These are phyloP conservation scores for Dufourea novaeangliae DNA, from an alignment of 1,140 invertebrate species.

Conservation along the genomic window DNA sequence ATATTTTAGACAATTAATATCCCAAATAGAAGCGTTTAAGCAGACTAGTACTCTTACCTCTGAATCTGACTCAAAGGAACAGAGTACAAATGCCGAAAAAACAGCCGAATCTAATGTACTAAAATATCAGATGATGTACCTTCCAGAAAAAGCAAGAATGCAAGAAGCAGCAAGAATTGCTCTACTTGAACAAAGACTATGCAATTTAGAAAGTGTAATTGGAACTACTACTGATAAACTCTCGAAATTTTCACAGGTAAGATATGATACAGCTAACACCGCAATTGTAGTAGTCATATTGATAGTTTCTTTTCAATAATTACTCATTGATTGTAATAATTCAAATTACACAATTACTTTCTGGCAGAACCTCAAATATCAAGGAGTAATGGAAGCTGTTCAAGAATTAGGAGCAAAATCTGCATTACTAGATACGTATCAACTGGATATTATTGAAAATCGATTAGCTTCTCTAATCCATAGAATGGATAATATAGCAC, in stretches of 20 bases:
- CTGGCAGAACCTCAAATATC: constrained; percentile 70
- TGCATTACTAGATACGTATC: constrained; percentile 89
- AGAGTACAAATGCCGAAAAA: constrained; percentile 39
- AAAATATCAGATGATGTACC: constrained; percentile 79
- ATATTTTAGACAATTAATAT: constrained; percentile 72
- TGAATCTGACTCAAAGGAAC: constrained; percentile 29
- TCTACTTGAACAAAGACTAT: constrained; percentile 76
- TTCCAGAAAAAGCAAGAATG: constrained; percentile 76
- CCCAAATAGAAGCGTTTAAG: constrained; percentile 78
- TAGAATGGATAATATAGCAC: constrained; percentile 89
- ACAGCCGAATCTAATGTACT: constrained; percentile 66
- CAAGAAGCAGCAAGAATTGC: constrained; percentile 73
- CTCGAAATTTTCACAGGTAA: constrained; percentile 74
- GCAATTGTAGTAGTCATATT: background rate
- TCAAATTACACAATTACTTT: no score
- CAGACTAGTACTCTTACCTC: constrained; percentile 53
- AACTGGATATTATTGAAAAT: constrained; percentile 92
- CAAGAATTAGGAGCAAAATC: constrained; percentile 89
- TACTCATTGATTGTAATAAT: constrained; percentile 30
- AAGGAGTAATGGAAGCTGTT: constrained; percentile 86
- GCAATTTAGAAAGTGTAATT: constrained; percentile 75
- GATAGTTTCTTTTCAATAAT: constrained; percentile 22
- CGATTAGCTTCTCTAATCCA: constrained; percentile 87
- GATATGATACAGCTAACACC: background rate
- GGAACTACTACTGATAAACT: constrained; percentile 75